Conservation (phyloP, 2,888 invertebrate species). For the Eupithecia centaureata region DNA sequence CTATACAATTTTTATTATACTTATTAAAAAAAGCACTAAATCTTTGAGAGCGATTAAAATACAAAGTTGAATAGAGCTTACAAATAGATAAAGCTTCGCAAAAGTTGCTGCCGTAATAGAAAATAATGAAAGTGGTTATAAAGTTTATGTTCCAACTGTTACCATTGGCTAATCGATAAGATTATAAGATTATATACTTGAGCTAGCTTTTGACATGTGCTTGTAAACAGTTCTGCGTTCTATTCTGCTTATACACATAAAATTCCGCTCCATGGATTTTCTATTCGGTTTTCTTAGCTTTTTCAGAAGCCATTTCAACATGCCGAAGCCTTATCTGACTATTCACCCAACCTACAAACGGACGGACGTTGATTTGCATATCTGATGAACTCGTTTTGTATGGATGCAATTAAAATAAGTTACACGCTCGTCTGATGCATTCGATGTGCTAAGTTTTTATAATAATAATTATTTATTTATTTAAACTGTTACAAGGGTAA, state of each 20-base stretch:
- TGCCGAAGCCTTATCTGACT: neutral
- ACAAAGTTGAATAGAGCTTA: neutral
- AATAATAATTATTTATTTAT: neutral
- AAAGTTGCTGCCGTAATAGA: neutral
- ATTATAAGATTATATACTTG: neutral
- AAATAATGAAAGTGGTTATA: neutral
- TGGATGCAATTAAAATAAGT: conserved; percentile 32
- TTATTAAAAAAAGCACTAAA: conserved; percentile 15
- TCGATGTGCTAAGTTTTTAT: conserved; percentile 22
- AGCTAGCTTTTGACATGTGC: neutral
- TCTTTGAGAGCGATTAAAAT: conserved; percentile 8
- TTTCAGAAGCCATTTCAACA: neutral
- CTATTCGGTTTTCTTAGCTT: neutral
- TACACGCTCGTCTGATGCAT: conserved; percentile 11
- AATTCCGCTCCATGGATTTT: neutral
- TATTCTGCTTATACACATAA: neutral
- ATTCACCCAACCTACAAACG: neutral
- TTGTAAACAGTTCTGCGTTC: too few species aligned
- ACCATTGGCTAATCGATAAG: neutral
- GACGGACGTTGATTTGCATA: conserved; percentile 40
- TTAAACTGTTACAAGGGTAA: too few species aligned
- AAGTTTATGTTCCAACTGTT: neutral
- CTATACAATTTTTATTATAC: conserved; percentile 2
- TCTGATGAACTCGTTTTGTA: conserved; percentile 36
- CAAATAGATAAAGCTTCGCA: neutral